These are phyloP conservation scores for Deroplatys truncata DNA, from an alignment of 2,888 invertebrate genomes.

Conservation along the genomic window DNA sequence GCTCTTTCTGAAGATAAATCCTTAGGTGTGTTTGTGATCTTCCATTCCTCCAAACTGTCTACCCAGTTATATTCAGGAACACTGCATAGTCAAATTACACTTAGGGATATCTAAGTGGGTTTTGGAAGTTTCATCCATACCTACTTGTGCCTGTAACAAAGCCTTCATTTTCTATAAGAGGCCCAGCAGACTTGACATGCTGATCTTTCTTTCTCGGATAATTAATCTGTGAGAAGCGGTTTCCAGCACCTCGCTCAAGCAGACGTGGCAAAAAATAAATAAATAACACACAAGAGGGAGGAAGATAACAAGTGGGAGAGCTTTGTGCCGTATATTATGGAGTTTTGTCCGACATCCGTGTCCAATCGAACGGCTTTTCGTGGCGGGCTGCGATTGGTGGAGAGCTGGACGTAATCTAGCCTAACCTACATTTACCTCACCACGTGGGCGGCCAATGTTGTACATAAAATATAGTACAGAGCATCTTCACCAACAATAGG, in stretches of 20 bases:
- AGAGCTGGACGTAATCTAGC: conserved; percentile 17
- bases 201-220: conserved; percentile 9
- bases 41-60: too few species aligned
- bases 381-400: conserved; percentile 18
- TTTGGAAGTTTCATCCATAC: not conserved
- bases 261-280: not conserved
- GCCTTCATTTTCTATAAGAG: not conserved
- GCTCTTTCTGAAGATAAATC: too few species aligned
- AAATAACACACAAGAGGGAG: not conserved
- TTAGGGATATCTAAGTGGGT: not conserved
- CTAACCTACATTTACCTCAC: conserved; percentile 8
- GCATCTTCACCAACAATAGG: not conserved
- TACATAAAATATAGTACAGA: not conserved
- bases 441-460: not conserved
- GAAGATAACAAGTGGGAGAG: not conserved
- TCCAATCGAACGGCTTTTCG: conserved; percentile 22
- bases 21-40: too few species aligned
- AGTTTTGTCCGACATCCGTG: conserved; percentile 21
- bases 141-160: not conserved
- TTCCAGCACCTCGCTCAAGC: not conserved
- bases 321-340: conserved; percentile 23
- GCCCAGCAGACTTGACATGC: not conserved
- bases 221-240: conserved; percentile 23
- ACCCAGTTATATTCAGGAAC: too few species aligned
- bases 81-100: too few species aligned